These are phyloP conservation scores for Melanargia galathea DNA, from an alignment of 2,888 invertebrate genomes.

Conservation along the genomic window DNA sequence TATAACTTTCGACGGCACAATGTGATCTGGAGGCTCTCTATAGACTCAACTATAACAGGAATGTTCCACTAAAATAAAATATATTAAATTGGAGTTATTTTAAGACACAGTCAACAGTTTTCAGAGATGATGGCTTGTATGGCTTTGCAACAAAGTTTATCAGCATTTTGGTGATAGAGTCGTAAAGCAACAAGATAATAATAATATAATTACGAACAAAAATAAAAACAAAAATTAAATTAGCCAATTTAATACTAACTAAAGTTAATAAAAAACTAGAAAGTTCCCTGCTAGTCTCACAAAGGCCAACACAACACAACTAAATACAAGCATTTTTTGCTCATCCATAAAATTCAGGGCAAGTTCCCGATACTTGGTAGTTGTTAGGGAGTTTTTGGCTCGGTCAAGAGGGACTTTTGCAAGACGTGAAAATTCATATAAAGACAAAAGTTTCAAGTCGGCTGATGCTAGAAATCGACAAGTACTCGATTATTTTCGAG, in stretches of 20 bases:
- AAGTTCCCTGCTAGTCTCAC: background rate
- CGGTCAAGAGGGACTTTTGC: slow-evolving; percentile 41
- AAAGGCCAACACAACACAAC: slow-evolving; percentile 1
- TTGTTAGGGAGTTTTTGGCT: slow-evolving; percentile 41
- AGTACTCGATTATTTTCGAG: slow-evolving; percentile 29
- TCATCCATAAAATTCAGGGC: slow-evolving; percentile 40
- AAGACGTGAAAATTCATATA: slow-evolving; percentile 41
- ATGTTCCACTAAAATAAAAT: too few species aligned
- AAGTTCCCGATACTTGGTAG: slow-evolving; percentile 39
- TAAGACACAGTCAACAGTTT: too few species aligned
- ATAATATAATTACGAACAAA: background rate
- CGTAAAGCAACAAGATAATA: background rate
- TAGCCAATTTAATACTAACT: background rate
- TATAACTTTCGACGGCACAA: too few species aligned
- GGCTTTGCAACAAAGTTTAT: too few species aligned
- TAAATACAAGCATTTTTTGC: slow-evolving; percentile 32
- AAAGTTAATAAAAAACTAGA: background rate
- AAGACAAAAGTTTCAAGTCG: slow-evolving; percentile 40
- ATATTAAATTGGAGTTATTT: too few species aligned
- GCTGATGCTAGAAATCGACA: slow-evolving; percentile 33
- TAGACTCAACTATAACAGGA: too few species aligned
- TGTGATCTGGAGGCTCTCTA: too few species aligned
- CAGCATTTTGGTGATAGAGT: too few species aligned
- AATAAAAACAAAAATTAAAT: too few species aligned
- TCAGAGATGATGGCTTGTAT: too few species aligned